Conservation (phyloP, 1,140 invertebrate species). For the Aporrectodea caliginosa region DNA sequence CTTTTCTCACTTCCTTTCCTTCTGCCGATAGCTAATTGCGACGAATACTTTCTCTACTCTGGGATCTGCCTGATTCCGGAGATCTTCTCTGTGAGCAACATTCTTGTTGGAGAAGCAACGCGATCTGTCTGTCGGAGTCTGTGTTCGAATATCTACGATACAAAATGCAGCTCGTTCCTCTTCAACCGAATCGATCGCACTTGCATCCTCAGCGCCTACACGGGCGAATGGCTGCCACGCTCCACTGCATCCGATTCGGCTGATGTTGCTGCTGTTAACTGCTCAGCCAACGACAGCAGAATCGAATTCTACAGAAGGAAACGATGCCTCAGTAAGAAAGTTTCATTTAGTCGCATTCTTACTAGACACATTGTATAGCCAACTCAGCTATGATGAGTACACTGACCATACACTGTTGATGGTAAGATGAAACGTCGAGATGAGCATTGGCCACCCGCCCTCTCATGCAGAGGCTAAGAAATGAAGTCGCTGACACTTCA, state of each 20-base stretch:
- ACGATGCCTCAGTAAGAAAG: constrained; percentile 5
- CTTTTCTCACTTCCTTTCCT: too few species aligned
- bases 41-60: constrained; percentile 7
- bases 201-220: constrained; percentile 13
- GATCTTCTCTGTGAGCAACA: background rate
- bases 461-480: too few species aligned
- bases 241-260: background rate
- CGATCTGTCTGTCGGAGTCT: constrained; percentile 7
- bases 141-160: constrained; percentile 9
- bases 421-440: too few species aligned
- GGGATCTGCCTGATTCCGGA: background rate
- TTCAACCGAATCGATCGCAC: background rate
- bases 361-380: too few species aligned
- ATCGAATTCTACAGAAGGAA: constrained; percentile 12
- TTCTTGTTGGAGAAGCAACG: background rate
- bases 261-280: too few species aligned
- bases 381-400: too few species aligned
- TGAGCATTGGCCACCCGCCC: too few species aligned
- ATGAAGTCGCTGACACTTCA: too few species aligned
- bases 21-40: constrained; percentile 3
- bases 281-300: background rate
- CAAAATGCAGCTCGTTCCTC: constrained; percentile 10
- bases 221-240: constrained; percentile 12
- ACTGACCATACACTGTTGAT: too few species aligned
- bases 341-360: too few species aligned